Conservation (phyloP, 30 jellyfish, hydroid and myxozoan genomes). For the Turritopsis dohrnii region DNA sequence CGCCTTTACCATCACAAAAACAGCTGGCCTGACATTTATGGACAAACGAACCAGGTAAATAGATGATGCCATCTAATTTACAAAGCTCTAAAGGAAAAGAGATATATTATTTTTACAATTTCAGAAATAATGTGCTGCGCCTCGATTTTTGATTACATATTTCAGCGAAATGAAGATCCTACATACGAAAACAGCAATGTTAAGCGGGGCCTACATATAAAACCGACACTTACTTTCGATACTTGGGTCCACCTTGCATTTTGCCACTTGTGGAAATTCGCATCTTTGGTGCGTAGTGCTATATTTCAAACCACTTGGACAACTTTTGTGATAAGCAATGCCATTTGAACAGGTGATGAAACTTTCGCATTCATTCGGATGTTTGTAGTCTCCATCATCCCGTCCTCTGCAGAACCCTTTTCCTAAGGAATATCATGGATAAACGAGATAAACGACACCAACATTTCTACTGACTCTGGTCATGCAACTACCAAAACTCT, state of each 20-base stretch:
- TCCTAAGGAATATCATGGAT: not conserved
- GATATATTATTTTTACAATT: not conserved
- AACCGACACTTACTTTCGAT: not conserved
- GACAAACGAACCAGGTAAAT: not conserved
- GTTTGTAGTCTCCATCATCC: not conserved
- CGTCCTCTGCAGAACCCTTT: slow-evolving; percentile 1
- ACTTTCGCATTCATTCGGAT: not conserved
- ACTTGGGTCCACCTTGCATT: not conserved
- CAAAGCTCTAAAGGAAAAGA: not conserved
- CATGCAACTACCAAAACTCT: too few species aligned
- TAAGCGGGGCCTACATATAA: not conserved
- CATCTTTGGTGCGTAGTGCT: not conserved
- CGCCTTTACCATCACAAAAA: not conserved
- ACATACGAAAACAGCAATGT: not conserved
- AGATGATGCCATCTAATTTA: not conserved
- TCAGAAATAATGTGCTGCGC: not conserved
- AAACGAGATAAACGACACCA: not conserved
- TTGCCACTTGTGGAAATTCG: not conserved
- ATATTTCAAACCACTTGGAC: not conserved
- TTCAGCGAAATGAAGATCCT: not conserved
- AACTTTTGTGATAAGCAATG: not conserved
- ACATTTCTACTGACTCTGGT: too few species aligned
- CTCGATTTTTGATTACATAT: not conserved
- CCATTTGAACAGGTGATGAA: slow-evolving; percentile 7
- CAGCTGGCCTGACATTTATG: not conserved